A percentile compares a stretch with the other conserved stretches of the same genome.
phyloP scores from a whole-genome alignment of 2,888 invertebrate species.

The Mycalesis mineus region DNA sequence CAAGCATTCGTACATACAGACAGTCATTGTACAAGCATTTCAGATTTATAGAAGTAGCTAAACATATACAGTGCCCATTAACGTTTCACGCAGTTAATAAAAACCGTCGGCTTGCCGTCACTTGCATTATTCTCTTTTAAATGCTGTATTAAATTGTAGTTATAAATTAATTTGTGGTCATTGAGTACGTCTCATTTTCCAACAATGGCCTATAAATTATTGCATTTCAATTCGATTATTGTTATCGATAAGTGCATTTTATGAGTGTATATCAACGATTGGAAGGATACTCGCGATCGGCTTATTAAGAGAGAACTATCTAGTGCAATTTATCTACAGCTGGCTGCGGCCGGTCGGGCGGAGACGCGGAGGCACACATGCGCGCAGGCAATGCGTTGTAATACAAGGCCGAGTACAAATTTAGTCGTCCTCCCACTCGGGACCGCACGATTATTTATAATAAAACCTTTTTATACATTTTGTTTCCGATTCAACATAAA shows the following conservation, averaged over 20 bases:
- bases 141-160: slow-evolving; percentile 7
- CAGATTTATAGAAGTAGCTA: background rate
- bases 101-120: background rate
- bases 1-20: too few species aligned
- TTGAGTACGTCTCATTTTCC: slow-evolving; percentile 1
- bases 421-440: slow-evolving; percentile 72
- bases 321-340: slow-evolving; percentile 62
- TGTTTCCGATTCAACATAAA: slow-evolving; percentile 78
- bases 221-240: slow-evolving; percentile 26
- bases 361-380: too few species aligned
- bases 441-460: slow-evolving; percentile 66
- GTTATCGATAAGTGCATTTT: slow-evolving; percentile 21
- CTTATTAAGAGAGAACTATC: slow-evolving; percentile 61
- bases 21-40: too few species aligned
- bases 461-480: slow-evolving; percentile 74
- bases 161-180: slow-evolving; percentile 8
- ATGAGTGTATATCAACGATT: background rate
- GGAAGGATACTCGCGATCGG: slow-evolving; percentile 33
- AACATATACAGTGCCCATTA: background rate
- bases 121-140: slow-evolving; percentile 1
- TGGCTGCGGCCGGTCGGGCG: slow-evolving; percentile 35
- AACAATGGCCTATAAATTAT: slow-evolving; percentile 6
- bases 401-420: slow-evolving; percentile 69
- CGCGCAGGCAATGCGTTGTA: slow-evolving; percentile 57
- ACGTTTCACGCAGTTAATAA: background rate